Percentiles rank a stretch among this genome's conserved stretches.
These are phyloP conservation scores for Macaria liturata DNA, from an alignment of 2,888 invertebrate species.

Conservation along the genomic window DNA sequence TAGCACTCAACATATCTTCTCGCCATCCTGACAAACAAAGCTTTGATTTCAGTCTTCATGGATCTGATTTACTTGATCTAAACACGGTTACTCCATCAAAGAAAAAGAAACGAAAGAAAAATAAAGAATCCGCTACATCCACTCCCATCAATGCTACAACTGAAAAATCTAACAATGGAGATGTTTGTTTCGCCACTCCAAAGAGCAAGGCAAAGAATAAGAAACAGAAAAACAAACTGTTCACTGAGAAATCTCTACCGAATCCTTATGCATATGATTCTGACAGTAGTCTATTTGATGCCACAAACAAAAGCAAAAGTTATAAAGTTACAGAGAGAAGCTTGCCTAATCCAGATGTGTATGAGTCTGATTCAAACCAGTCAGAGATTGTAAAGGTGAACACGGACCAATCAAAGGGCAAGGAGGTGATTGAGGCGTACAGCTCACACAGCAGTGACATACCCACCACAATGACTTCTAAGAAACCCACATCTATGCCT, in stretches of 20 bases:
- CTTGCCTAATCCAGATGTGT: slow-evolving; percentile 76
- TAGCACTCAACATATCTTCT: slow-evolving; percentile 76
- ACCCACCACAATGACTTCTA: no score
- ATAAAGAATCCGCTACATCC: slow-evolving; percentile 59
- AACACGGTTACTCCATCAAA: slow-evolving; percentile 59
- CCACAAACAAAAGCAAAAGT: slow-evolving; percentile 49
- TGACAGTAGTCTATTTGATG: slow-evolving; percentile 77
- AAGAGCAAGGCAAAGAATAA: slow-evolving; percentile 75
- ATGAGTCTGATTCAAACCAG: slow-evolving; percentile 80
- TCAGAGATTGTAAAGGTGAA: slow-evolving; percentile 49
- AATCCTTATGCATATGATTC: slow-evolving; percentile 83
- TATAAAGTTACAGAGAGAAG: slow-evolving; percentile 69
- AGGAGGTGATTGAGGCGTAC: slow-evolving; percentile 33
- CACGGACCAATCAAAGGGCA: slow-evolving; percentile 17
- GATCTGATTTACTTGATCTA: slow-evolving; percentile 67
- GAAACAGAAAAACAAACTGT: slow-evolving; percentile 65
- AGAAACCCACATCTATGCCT: slow-evolving; percentile 17
- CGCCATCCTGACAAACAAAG: slow-evolving; percentile 60
- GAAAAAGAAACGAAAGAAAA: slow-evolving; percentile 71
- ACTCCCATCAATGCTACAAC: slow-evolving; percentile 47
- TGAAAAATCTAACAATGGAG: slow-evolving; percentile 39
- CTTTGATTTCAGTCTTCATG: slow-evolving; percentile 78
- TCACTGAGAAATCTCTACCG: slow-evolving; percentile 63
- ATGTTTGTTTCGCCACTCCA: slow-evolving; percentile 75
- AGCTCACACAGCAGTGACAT: slow-evolving; percentile 43